Percentiles rank a stretch among this genome's conserved stretches.
These are phyloP conservation scores for Phrynosoma blainvillii DNA, from an alignment of 2,113 vertebrate species.

Conservation along the genomic window DNA sequence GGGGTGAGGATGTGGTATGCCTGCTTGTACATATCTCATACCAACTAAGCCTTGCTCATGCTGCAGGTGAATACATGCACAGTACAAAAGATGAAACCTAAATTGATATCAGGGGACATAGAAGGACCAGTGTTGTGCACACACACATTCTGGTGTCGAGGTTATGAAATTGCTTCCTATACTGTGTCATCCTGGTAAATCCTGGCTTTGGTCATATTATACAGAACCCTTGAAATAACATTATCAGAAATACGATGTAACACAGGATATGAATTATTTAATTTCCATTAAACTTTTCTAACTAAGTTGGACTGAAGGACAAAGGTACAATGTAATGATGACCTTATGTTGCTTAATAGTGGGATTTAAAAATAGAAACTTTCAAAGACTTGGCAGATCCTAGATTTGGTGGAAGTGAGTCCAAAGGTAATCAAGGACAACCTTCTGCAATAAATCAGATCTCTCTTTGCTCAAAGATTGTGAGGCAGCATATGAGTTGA, in stretches of 20 bases:
- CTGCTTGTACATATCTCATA: not conserved
- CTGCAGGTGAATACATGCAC: not conserved
- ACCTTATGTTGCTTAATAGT: not conserved
- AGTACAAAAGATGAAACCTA: not conserved
- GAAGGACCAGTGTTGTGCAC: not conserved
- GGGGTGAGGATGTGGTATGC: not conserved
- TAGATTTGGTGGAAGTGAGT: not conserved
- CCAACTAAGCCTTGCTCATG: not conserved
- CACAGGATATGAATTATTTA: constrained; percentile 15
- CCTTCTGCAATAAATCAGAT: not conserved
- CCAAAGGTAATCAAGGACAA: not conserved
- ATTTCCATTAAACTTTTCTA: constrained; percentile 14
- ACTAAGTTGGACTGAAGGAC: not conserved
- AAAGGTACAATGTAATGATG: not conserved
- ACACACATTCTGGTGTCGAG: not conserved
- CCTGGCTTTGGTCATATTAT: not conserved
- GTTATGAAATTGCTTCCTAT: not conserved
- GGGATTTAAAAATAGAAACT: not conserved
- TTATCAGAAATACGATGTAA: not conserved
- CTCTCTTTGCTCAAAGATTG: not conserved
- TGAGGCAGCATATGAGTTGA: not conserved
- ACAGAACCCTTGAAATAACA: not conserved
- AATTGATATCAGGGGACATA: not conserved
- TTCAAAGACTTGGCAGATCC: not conserved
- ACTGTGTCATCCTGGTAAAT: not conserved